These are phyloP conservation scores for Phylloscopus whistleri DNA, from an alignment of 2,113 vertebrate genomes.

Conservation along the genomic window DNA sequence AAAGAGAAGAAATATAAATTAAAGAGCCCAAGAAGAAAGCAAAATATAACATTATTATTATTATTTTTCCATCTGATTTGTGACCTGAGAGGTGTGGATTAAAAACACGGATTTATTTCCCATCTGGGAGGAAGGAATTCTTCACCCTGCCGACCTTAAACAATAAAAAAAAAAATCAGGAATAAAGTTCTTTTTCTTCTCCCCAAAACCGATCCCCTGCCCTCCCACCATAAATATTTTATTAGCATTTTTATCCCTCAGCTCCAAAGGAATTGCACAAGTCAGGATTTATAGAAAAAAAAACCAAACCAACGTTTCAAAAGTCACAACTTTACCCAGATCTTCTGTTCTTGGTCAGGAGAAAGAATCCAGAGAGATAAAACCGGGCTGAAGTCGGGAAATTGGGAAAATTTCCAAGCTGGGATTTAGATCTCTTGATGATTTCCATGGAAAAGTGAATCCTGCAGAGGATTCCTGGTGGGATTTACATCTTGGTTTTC, in stretches of 20 bases:
- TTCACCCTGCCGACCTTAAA: neutral
- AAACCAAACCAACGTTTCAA: neutral
- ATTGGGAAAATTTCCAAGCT: neutral
- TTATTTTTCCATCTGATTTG: neutral
- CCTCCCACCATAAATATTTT: neutral
- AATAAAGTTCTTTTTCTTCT: neutral
- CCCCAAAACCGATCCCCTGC: neutral
- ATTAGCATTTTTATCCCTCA: neutral
- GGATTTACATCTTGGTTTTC: neutral
- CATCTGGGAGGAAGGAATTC: neutral
- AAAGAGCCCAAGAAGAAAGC: neutral
- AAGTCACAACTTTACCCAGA: neutral
- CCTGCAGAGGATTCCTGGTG: neutral
- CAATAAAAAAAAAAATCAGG: neutral
- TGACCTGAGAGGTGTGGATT: neutral
- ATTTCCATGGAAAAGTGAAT: neutral
- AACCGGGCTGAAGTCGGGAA: neutral
- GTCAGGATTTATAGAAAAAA: neutral
- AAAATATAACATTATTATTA: neutral
- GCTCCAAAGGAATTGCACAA: conserved; percentile 2
- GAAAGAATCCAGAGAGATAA: neutral
- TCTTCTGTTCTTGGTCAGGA: neutral
- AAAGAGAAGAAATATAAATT: neutral
- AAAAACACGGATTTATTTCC: neutral
- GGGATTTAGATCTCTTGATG: neutral